Evolutionary conservation across 53 echinoderm and acorn worm genomes (phyloP).

Genomic region (Actinopyga echinites): DNA sequence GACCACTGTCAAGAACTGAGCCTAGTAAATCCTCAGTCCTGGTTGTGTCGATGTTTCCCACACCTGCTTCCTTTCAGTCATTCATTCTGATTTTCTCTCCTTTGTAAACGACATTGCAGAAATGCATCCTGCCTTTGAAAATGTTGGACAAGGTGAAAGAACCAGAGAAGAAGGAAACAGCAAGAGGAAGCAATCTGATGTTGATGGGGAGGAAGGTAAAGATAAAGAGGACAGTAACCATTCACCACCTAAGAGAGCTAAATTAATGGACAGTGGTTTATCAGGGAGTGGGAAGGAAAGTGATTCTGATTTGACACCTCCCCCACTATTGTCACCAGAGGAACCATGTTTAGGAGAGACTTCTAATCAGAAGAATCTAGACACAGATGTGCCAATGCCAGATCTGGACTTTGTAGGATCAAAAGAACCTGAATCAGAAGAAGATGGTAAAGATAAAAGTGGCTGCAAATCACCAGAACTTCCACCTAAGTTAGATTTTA

Average conservation of each 20-base stretch:
- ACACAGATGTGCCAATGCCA: background rate
- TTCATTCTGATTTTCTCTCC: no score
- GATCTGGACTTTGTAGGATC: constrained; percentile 1
- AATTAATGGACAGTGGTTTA: background rate
- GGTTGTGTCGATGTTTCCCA: no score
- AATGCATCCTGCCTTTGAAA: no score
- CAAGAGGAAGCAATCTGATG: background rate
- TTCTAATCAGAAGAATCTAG: background rate
- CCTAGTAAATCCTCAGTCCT: no score
- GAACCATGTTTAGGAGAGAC: background rate
- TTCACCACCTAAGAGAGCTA: background rate
- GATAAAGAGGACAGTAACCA: constrained; percentile 3
- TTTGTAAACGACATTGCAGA: no score
- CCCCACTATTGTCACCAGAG: constrained; percentile 24
- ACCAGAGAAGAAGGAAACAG: no score
- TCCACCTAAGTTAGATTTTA: constrained; percentile 20
- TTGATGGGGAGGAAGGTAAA: background rate
- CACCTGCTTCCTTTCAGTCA: no score
- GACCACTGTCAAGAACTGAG: no score
- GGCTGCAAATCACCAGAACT: constrained; percentile 10
- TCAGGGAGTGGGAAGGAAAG: background rate
- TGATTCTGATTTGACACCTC: background rate
- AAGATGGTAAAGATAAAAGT: background rate
- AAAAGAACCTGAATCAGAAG: background rate
- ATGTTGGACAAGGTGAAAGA: no score